These are phyloP conservation scores for Polia nebulosa DNA, from an alignment of 2,888 invertebrate species.

Conservation along the genomic window DNA sequence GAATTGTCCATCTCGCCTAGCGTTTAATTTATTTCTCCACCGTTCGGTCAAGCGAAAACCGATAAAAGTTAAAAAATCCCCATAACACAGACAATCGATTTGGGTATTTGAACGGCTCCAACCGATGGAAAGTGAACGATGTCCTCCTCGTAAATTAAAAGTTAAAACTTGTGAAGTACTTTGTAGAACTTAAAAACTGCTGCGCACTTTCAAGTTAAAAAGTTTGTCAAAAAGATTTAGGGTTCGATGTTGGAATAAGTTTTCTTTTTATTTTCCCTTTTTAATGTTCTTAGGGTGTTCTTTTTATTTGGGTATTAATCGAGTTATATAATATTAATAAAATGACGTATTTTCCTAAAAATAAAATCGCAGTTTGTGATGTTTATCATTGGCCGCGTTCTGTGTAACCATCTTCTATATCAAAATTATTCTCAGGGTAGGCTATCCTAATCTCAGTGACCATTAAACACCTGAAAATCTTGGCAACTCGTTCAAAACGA, in stretches of 20 bases:
- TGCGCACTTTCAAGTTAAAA: constrained; percentile 16
- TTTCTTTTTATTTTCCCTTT: not conserved
- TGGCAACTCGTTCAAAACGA: too few species aligned
- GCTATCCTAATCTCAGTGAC: not conserved
- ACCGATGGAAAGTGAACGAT: not conserved
- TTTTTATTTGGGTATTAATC: not conserved
- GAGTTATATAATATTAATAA: not conserved
- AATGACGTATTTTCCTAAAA: not conserved
- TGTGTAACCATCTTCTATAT: not conserved
- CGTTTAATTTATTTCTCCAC: too few species aligned
- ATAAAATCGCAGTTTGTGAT: not conserved
- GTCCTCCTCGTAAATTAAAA: constrained; percentile 23
- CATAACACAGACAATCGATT: not conserved
- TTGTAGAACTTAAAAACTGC: constrained; percentile 24
- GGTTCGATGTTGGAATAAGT: not conserved
- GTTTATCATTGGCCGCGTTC: not conserved
- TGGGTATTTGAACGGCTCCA: not conserved
- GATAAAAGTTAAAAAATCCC: too few species aligned
- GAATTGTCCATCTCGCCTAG: too few species aligned
- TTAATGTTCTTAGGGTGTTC: not conserved
- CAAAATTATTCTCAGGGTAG: not conserved
- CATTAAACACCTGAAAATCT: too few species aligned
- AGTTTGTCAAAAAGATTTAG: constrained; percentile 34
- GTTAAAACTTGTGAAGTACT: constrained; percentile 22
- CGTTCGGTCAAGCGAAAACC: too few species aligned